phyloP scores from a whole-genome alignment of 2,888 invertebrate genomes.

The Drosophila tanythrix region DNA sequence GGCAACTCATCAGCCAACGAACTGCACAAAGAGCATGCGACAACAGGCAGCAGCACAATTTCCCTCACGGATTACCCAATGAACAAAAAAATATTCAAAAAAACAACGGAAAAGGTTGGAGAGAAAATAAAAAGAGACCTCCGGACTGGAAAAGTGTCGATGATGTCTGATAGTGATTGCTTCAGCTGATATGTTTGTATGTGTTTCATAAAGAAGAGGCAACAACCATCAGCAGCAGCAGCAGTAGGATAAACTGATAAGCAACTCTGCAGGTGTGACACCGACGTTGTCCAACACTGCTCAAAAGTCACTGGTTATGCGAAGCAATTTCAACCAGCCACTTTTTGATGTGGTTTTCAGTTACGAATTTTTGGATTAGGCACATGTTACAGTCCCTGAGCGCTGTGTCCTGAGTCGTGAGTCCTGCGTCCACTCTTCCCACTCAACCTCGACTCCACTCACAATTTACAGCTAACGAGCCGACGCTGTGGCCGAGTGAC shows the following conservation, averaged over 20 bases:
- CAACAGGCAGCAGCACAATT: constrained; percentile 55
- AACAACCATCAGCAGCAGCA: background rate
- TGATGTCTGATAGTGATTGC: constrained; percentile 67
- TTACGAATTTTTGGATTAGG: background rate
- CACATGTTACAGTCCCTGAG: constrained; percentile 2
- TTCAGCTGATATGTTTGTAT: constrained; percentile 41
- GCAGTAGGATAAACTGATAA: background rate
- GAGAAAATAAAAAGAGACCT: constrained; percentile 23
- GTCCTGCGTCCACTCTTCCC: background rate
- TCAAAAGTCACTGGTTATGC: constrained; percentile 21
- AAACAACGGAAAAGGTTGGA: background rate
- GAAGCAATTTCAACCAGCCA: constrained; percentile 18
- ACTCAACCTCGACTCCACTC: background rate
- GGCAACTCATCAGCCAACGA: constrained; percentile 58
- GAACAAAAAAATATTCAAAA: constrained; percentile 3
- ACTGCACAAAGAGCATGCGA: constrained; percentile 62
- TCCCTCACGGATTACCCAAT: constrained; percentile 52
- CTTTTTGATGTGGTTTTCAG: constrained; percentile 59
- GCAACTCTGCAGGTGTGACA: constrained; percentile 5
- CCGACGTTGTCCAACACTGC: constrained; percentile 18
- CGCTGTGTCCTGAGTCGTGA: background rate
- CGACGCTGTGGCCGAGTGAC: constrained; percentile 64
- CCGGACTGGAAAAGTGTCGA: constrained; percentile 57
- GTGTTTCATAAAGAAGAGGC: constrained; percentile 19
- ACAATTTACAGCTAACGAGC: constrained; percentile 37